These are phyloP conservation scores for Catajapyx aquilonaris DNA, from an alignment of 1,140 invertebrate genomes.

Conservation along the genomic window DNA sequence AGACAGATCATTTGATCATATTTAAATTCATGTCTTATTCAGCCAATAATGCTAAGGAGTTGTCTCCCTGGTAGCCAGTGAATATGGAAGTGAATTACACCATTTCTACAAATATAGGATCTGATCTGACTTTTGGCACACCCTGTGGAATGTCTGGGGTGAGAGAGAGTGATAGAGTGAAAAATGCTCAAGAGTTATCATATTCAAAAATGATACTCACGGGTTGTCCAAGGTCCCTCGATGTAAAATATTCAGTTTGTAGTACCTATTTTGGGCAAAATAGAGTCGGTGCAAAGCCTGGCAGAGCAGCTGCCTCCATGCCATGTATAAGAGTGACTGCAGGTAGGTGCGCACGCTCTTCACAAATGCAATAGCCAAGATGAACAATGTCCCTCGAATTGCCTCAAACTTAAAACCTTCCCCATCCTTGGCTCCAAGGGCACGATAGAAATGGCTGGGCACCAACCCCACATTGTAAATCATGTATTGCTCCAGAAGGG, in stretches of 20 bases:
- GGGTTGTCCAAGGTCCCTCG: too few relatives aligned
- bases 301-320: constrained; percentile 24
- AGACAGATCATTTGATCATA: too few relatives aligned
- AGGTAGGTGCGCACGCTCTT: constrained; percentile 22
- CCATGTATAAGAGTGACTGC: constrained; percentile 23
- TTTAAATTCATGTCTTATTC: too few relatives aligned
- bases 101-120: too few relatives aligned
- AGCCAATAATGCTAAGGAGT: too few relatives aligned
- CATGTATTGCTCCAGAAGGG: constrained; percentile 24
- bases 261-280: constrained; percentile 26
- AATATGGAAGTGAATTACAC: too few relatives aligned
- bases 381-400: constrained; percentile 19
- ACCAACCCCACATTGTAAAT: constrained; percentile 30
- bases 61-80: too few relatives aligned
- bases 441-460: constrained; percentile 27
- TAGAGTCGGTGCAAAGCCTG: constrained; percentile 24
- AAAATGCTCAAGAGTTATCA: too few relatives aligned
- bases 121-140: too few relatives aligned
- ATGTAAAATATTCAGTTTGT: constrained; percentile 26
- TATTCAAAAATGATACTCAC: too few relatives aligned
- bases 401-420: constrained; percentile 21
- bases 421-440: constrained; percentile 25
- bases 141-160: too few relatives aligned
- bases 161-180: too few relatives aligned
- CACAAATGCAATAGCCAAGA: constrained; percentile 25